Percentiles rank a stretch among this genome's conserved stretches.
Evolutionary conservation across 2,888 invertebrate species (phyloP).

Genomic region (Octonoba sinensis): DNA sequence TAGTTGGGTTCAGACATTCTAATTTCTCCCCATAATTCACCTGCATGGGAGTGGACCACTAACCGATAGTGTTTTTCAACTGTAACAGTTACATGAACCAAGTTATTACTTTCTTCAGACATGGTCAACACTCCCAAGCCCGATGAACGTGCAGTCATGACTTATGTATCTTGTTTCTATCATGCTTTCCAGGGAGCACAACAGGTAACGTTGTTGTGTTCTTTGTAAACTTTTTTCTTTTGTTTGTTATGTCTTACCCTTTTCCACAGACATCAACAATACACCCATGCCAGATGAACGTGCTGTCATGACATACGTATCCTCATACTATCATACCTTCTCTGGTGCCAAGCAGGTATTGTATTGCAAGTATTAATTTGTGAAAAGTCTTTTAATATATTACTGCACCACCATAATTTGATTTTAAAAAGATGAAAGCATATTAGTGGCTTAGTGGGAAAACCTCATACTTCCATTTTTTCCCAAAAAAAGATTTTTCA

Average conservation of each 20-base stretch:
- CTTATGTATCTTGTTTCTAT: constrained; percentile 99
- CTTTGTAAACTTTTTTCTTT: constrained; percentile 9
- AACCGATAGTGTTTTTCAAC: constrained; percentile 18
- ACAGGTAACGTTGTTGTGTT: constrained; percentile 79
- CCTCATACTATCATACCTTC: constrained; percentile 99
- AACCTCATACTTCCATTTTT: neutral
- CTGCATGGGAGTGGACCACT: constrained; percentile 61
- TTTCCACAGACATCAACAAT: constrained; percentile 87
- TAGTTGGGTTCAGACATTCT: neutral
- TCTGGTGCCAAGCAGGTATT: constrained; percentile 98
- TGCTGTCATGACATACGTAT: constrained; percentile 99
- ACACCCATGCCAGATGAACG: constrained; percentile 99
- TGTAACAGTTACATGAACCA: neutral
- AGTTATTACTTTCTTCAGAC: constrained; percentile 77
- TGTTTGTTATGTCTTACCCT: constrained; percentile 56
- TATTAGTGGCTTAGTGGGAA: neutral
- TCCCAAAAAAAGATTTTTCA: too few species aligned
- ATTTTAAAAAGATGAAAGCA: neutral
- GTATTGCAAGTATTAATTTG: constrained; percentile 2
- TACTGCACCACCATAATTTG: neutral
- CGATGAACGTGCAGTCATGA: constrained; percentile 99
- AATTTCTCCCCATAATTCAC: constrained; percentile 15
- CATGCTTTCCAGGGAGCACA: constrained; percentile 99
- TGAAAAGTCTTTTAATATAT: neutral
- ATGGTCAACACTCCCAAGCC: constrained; percentile 99